A percentile compares a stretch with the other conserved stretches of the same genome.
Conservation (phyloP, 2,888 invertebrate genomes). For the Lamellibrachia satsuma region DNA sequence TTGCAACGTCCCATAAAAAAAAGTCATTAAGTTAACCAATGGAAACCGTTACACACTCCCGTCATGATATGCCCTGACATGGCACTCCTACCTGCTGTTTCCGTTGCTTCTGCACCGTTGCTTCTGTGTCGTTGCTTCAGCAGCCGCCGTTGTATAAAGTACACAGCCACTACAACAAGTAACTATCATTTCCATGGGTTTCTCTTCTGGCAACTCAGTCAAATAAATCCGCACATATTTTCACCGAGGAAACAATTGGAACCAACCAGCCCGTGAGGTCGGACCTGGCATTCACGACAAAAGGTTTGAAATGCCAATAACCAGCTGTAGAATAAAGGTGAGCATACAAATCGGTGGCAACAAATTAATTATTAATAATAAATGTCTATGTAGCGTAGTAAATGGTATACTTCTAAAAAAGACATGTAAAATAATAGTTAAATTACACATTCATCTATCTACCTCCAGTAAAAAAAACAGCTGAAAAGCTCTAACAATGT, state of each 20-base stretch:
- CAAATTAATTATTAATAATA: background rate
- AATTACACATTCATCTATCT: no score
- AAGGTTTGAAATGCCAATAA: background rate
- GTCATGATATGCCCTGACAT: no score
- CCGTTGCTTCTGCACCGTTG: background rate
- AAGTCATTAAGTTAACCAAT: no score
- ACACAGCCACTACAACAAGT: background rate
- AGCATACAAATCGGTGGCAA: background rate
- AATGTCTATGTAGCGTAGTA: no score
- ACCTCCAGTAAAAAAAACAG: no score
- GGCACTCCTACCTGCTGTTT: background rate
- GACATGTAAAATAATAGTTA: no score
- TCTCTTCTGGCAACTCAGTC: background rate
- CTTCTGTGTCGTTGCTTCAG: background rate
- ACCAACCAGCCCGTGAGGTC: background rate
- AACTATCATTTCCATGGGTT: background rate
- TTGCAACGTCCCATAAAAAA: no score
- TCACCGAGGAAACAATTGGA: background rate
- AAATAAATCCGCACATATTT: background rate
- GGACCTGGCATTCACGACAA: background rate
- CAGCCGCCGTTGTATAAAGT: background rate
- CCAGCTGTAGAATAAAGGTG: background rate
- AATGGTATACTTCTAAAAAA: no score
- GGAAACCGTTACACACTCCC: no score
- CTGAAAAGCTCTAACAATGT: no score